phyloP scores from a whole-genome alignment of 2,113 vertebrate genomes.

The Heterotis niloticus region DNA sequence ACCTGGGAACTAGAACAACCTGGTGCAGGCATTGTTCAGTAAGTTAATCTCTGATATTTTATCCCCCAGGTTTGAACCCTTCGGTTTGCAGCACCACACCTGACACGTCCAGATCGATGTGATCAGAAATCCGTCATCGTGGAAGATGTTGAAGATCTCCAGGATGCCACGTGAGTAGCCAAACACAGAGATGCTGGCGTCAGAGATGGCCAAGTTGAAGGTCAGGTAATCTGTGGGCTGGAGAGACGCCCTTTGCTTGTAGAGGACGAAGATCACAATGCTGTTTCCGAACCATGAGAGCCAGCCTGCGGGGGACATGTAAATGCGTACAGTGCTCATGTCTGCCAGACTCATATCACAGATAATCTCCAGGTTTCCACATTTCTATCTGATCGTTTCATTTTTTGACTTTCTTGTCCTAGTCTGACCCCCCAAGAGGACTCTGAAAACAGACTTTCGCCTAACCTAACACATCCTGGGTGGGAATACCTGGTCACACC shows the following conservation, averaged over 20 bases:
- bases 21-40: neutral
- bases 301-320: conserved; percentile 65
- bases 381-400: no score
- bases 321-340: neutral
- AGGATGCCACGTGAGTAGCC: conserved; percentile 79
- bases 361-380: no score
- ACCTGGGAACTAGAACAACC: no score
- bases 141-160: conserved; percentile 79
- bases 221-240: conserved; percentile 78
- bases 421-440: neutral
- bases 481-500: neutral
- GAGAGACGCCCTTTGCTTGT: conserved; percentile 70
- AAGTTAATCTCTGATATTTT: neutral
- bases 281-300: conserved; percentile 84
- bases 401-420: no score
- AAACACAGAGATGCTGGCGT: conserved; percentile 76
- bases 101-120: conserved; percentile 81
- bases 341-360: no score
- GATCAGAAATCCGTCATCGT: conserved; percentile 74
- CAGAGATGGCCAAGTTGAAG: conserved; percentile 75
- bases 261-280: conserved; percentile 76
- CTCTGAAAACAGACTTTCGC: neutral
- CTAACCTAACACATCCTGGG: neutral
- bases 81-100: conserved; percentile 51
- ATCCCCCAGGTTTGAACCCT: neutral